These are phyloP conservation scores for Rachycentron canadum DNA, from an alignment of 2,797 vertebrate genomes.

Conservation along the genomic window DNA sequence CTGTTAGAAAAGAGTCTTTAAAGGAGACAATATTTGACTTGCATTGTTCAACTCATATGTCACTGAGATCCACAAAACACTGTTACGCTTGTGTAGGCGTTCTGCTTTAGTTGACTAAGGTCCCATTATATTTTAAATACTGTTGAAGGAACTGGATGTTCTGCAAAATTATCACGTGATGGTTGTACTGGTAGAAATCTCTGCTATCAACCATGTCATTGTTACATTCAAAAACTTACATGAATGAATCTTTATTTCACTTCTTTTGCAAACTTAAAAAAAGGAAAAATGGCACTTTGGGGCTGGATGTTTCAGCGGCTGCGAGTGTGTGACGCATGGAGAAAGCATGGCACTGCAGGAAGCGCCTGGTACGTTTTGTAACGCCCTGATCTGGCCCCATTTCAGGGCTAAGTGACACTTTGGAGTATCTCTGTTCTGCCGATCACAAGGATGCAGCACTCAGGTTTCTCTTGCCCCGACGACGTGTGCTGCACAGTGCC, in stretches of 20 bases:
- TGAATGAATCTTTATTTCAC: background rate
- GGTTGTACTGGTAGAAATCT: background rate
- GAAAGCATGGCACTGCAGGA: constrained; percentile 74
- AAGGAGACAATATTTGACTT: too few relatives aligned
- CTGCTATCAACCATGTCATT: background rate
- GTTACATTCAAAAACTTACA: background rate
- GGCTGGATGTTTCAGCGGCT: constrained; percentile 30
- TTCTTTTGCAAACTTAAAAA: background rate
- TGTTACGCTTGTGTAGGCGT: too few relatives aligned
- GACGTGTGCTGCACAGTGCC: background rate
- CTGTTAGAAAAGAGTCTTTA: too few relatives aligned
- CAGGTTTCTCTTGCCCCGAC: constrained; percentile 37
- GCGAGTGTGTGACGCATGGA: constrained; percentile 48
- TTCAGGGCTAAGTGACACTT: constrained; percentile 35
- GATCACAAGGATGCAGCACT: constrained; percentile 52
- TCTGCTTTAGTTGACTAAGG: too few relatives aligned
- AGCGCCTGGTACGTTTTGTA: constrained; percentile 57
- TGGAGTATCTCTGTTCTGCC: constrained; percentile 23
- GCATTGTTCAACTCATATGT: too few relatives aligned
- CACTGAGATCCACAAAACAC: too few relatives aligned
- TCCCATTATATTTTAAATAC: background rate
- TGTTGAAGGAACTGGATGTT: background rate
- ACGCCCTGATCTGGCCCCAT: constrained; percentile 21
- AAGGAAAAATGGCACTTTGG: background rate
- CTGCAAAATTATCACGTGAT: background rate